Evolutionary conservation across 2,888 invertebrate genomes (phyloP), one percentile per base, ranked within the genome.

Genomic region (Nudaria mundana): DNA sequence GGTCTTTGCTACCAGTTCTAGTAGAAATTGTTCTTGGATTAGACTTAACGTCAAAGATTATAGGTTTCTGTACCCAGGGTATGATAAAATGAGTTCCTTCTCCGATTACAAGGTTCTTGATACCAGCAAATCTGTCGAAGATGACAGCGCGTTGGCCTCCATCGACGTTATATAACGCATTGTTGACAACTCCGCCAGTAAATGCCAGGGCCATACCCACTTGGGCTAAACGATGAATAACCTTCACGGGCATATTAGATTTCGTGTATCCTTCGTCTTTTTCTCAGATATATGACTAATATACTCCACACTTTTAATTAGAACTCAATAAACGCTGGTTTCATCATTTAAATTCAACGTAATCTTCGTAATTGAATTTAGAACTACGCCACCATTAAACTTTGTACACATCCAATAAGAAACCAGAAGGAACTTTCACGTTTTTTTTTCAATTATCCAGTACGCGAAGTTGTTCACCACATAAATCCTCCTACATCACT

Each of bases 81-180:
- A 98, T 94, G 61, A 94, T 93, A 75, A 98, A 98, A 81, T 98
- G 98, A 36, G 98, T 98, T 13, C 98, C 98, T 89, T 98, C 98
- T 6, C 98, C 98, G 11, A 94, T 92, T 1, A 98, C 96, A 18
- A 84, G 79, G 41, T 94, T 92, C 69, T 97, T 96, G 12, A 98
- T 93, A 59, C 98, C 98, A 26, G 92, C 87, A 76, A 98, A 98
- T 63, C 98, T 92, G 81, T 98, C 98, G 76, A 98, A 98, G 52
- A 98, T 98, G 1, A 98, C 97, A 26, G 98, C 97, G 69, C 98
- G 91, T 70, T 98, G 95, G n/a, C 98, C 98, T 3, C 58, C 58
- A 0, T 58, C 61, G 0, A 58, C 58, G 8, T 58, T 58, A 4
- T 46, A 60, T 0, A 60, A 10, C 0, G 54, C 39, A n/a, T 45